Evolutionary conservation across 2,113 vertebrate species (phyloP).

Genomic region (Cyanoderma ruficeps): DNA sequence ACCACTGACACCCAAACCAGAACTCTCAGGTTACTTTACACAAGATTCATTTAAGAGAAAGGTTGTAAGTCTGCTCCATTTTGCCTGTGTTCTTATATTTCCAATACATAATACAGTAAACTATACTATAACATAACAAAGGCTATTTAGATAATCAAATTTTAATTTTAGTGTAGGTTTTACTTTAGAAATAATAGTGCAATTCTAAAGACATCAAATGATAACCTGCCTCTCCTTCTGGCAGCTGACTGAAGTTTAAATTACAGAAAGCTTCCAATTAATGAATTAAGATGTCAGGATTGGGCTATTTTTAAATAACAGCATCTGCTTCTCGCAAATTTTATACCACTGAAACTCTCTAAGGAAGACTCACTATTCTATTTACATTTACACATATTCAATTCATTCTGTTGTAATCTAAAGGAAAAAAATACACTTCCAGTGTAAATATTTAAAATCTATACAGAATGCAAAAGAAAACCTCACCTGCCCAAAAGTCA

Average conservation of each 20-base stretch:
- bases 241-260: background rate
- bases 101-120: background rate
- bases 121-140: background rate
- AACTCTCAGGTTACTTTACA: background rate
- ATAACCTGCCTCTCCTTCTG: constrained; percentile 3
- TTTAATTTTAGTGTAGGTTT: background rate
- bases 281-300: constrained; percentile 33
- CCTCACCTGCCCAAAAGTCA: background rate
- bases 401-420: constrained; percentile 39
- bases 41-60: background rate
- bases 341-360: background rate
- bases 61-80: background rate
- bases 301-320: constrained; percentile 9
- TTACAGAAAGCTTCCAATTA: background rate
- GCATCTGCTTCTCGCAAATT: background rate
- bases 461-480: constrained; percentile 21
- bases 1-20: background rate
- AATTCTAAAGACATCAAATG: background rate
- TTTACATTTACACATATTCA: constrained; percentile 8
- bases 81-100: background rate
- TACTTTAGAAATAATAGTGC: background rate
- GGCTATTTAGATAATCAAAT: background rate
- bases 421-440: constrained; percentile 34
- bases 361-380: background rate
- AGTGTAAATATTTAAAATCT: constrained; percentile 51